phyloP scores from a whole-genome alignment of 2,888 invertebrate species.

The Tinea pellionella region DNA sequence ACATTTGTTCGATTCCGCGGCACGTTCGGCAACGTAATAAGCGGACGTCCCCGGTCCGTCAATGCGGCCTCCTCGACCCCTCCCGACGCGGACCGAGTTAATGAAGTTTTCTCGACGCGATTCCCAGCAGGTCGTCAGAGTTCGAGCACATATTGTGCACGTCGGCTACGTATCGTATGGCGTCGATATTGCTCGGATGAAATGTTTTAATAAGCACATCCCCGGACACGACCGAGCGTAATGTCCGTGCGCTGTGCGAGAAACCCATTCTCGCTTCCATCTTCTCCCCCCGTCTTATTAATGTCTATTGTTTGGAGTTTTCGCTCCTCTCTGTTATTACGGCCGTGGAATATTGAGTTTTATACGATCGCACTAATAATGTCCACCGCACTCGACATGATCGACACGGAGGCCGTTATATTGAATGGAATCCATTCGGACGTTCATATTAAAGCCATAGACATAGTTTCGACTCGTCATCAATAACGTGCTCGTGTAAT shows the following conservation, averaged over 20 bases:
- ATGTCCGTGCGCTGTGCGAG: constrained; percentile 26
- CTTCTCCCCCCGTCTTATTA: constrained; percentile 45
- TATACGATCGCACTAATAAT: constrained; percentile 10
- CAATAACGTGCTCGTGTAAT: not conserved
- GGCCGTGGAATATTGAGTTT: constrained; percentile 33
- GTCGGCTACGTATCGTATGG: constrained; percentile 33
- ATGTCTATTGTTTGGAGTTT: constrained; percentile 66
- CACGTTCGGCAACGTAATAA: constrained; percentile 66
- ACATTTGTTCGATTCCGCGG: constrained; percentile 68
- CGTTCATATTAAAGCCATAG: not conserved
- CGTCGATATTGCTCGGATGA: constrained; percentile 58
- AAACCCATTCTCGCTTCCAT: constrained; percentile 30
- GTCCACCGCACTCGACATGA: not conserved
- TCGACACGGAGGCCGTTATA: not conserved
- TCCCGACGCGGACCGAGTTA: constrained; percentile 42
- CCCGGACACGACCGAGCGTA: constrained; percentile 36
- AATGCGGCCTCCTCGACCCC: constrained; percentile 16
- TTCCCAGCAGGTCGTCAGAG: constrained; percentile 62
- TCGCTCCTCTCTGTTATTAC: constrained; percentile 44
- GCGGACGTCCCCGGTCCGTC: constrained; percentile 44
- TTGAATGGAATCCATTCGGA: not conserved
- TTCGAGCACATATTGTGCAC: constrained; percentile 64
- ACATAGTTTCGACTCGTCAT: not conserved
- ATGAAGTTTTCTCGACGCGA: constrained; percentile 67
- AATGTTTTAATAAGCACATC: constrained; percentile 70